Percentiles rank a stretch among this genome's conserved stretches.
Evolutionary conservation across 2,888 invertebrate species (phyloP).

Genomic region (Escarpia spicata): DNA sequence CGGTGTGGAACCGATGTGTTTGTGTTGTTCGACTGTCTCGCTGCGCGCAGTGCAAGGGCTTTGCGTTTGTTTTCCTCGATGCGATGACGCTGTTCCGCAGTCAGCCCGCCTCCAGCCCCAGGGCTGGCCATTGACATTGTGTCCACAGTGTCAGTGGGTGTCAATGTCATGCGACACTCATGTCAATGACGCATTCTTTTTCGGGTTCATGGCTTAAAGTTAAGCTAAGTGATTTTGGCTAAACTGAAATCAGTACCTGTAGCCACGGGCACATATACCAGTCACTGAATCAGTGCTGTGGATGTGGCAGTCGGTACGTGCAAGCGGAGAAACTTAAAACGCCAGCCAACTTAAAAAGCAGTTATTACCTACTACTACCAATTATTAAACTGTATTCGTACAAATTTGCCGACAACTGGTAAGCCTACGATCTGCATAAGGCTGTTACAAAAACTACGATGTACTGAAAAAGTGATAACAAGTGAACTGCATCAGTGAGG

Average conservation of each 20-base stretch:
- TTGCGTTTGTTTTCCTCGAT: constrained; percentile 67
- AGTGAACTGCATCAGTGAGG: neutral
- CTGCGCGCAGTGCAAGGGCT: constrained; percentile 63
- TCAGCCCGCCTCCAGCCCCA: constrained; percentile 41
- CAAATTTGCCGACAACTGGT: neutral
- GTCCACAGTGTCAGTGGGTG: neutral
- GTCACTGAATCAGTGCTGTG: neutral
- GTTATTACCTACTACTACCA: too few relatives aligned
- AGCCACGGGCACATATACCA: neutral
- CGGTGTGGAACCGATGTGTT: neutral
- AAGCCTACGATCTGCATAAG: neutral
- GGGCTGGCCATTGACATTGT: neutral
- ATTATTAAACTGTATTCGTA: neutral
- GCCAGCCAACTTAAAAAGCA: too few relatives aligned
- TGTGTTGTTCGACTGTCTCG: constrained; percentile 41
- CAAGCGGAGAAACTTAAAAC: too few relatives aligned
- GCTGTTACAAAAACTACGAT: neutral
- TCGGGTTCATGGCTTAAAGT: neutral
- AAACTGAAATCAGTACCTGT: neutral
- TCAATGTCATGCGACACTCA: neutral
- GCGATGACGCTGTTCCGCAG: constrained; percentile 65
- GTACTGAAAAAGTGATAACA: neutral
- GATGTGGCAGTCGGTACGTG: neutral
- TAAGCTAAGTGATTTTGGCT: neutral
- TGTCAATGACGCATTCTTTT: neutral